phyloP scores from a whole-genome alignment of 2,797 vertebrate genomes.

The Micrastur ruficollis region DNA sequence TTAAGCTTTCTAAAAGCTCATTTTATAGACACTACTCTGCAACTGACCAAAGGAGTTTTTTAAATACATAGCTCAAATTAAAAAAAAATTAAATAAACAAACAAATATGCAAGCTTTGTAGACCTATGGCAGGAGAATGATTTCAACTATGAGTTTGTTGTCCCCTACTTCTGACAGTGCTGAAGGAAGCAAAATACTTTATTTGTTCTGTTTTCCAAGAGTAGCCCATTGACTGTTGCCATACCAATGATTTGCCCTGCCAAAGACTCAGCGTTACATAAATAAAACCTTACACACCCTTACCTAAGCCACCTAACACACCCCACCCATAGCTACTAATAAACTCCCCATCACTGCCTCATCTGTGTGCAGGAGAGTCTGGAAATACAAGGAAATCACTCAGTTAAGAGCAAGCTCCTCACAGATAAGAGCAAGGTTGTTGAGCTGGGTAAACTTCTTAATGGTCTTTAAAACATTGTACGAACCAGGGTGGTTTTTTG shows the following conservation, averaged over 20 bases:
- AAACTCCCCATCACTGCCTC: background rate
- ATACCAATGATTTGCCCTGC: background rate
- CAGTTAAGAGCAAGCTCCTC: background rate
- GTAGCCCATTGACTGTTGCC: background rate
- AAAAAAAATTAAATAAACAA: background rate
- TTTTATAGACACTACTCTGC: background rate
- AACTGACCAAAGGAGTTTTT: background rate
- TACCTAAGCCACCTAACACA: background rate
- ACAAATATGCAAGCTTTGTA: background rate
- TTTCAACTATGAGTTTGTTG: background rate
- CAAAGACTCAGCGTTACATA: background rate
- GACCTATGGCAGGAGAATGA: background rate
- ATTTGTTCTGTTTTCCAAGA: background rate
- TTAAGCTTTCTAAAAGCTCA: background rate
- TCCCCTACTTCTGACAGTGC: background rate
- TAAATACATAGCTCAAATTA: background rate
- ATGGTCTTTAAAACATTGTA: background rate
- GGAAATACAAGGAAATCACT: background rate
- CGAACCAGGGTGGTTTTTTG: background rate
- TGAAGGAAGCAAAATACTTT: background rate
- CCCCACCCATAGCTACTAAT: background rate
- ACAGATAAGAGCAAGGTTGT: background rate
- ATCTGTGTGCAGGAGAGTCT: background rate
- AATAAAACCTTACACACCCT: background rate
- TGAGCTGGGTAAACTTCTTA: background rate